These are phyloP conservation scores for Hormiphora californensis DNA, from an alignment of 37 sponge, comb jelly and placozoan species.

Conservation along the genomic window DNA sequence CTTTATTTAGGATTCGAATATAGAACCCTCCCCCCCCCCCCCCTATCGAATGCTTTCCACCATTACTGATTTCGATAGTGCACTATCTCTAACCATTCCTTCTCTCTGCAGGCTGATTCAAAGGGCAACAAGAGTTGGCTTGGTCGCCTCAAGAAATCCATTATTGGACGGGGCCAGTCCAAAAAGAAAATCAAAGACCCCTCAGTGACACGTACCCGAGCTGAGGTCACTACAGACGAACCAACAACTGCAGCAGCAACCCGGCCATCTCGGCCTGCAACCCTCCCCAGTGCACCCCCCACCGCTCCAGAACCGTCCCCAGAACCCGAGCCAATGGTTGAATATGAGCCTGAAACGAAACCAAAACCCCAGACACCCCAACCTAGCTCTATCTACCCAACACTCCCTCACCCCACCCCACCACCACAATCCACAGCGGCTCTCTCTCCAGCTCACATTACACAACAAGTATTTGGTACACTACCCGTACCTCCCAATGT, in stretches of 20 bases:
- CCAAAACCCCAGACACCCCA: background rate
- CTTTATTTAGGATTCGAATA: too few relatives aligned
- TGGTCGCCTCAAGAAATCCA: too few relatives aligned
- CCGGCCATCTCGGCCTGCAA: background rate
- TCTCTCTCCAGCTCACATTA: background rate
- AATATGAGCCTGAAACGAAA: slow-evolving; percentile 35
- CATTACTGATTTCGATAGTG: too few relatives aligned
- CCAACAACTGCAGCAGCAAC: too few relatives aligned
- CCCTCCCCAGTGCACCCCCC: background rate
- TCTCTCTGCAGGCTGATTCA: too few relatives aligned
- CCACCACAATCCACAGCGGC: background rate
- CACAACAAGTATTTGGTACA: slow-evolving; percentile 18
- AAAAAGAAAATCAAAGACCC: slow-evolving; percentile 52
- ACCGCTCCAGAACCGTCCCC: slow-evolving; percentile 39
- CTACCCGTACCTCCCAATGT: slow-evolving; percentile 39
- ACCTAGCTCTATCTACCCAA: slow-evolving; percentile 22
- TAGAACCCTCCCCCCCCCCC: too few relatives aligned
- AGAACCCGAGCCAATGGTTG: background rate
- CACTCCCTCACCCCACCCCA: background rate
- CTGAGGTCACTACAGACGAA: slow-evolving; percentile 26
- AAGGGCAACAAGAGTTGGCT: too few relatives aligned
- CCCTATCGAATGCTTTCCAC: too few relatives aligned
- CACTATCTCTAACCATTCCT: too few relatives aligned
- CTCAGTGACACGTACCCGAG: background rate
- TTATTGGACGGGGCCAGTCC: background rate